A percentile compares a stretch with the other conserved stretches of the same genome.
phyloP scores from a whole-genome alignment of 35 echinoderm and acorn worm genomes.

The Diadema setosum region DNA sequence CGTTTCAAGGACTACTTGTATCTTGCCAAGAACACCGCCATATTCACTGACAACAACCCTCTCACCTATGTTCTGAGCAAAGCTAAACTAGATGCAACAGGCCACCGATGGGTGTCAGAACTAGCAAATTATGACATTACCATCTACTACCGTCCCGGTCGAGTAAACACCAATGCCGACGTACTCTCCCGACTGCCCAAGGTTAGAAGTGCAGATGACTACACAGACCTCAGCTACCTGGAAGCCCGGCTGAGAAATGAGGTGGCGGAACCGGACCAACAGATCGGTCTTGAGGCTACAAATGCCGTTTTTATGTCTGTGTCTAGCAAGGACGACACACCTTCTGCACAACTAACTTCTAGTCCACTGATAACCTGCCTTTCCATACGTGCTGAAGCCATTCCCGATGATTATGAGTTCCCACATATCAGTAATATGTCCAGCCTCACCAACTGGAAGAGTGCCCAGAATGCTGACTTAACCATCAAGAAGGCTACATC shows the following conservation, averaged over 20 bases:
- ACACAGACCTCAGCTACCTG: too few relatives aligned
- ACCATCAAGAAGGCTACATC: not conserved
- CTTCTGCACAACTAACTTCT: too few relatives aligned
- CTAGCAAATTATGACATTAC: conserved; percentile 44
- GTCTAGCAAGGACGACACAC: too few relatives aligned
- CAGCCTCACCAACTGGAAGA: not conserved
- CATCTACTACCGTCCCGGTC: conserved; percentile 22
- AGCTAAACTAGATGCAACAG: conserved; percentile 33
- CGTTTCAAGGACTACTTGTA: conserved; percentile 40
- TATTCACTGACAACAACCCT: conserved; percentile 40
- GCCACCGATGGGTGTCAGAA: conserved; percentile 31
- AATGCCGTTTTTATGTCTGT: too few relatives aligned
- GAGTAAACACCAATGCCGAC: conserved; percentile 37
- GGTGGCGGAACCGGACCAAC: too few relatives aligned
- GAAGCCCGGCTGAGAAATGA: too few relatives aligned
- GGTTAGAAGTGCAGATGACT: too few relatives aligned
- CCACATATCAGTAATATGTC: not conserved
- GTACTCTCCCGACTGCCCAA: conserved; percentile 22
- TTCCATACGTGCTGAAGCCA: not conserved
- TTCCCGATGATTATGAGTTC: not conserved
- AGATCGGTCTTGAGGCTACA: too few relatives aligned
- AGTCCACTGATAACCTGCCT: not conserved
- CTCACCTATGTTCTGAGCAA: not conserved
- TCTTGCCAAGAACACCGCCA: not conserved
- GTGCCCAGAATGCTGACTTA: not conserved